Base-by-base conservation (phyloP, 2,797 vertebrate genomes). In the Leuciscus waleckii region DNA sequence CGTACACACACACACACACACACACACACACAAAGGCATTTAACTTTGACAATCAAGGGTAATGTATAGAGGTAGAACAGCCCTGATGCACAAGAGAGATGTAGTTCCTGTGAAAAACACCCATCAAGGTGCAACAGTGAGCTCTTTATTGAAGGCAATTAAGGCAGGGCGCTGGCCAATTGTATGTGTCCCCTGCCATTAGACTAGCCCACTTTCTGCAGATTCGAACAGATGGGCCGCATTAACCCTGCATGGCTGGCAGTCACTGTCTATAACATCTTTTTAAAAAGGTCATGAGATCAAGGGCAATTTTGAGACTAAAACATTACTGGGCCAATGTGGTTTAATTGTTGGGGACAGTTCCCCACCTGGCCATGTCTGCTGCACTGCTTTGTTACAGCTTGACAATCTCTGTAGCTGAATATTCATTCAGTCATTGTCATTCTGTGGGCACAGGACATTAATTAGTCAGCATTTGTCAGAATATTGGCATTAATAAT, bases 101-200 rank as follows among this genome's bases (percentile, higher is more conserved):
- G 43, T 37, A 7, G 51, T 56, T 43, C 7, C 58, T 32, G 76
- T 85, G 61, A 43, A 71, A 81, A 35, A 32, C 77, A 77, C n/a
- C 61, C 65, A 85, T 87, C 79, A 80, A 83, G 80, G 87, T 82
- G 71, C 67, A 83, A 71, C 89, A 54, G 26, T 58, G 49, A 87
- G 85, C 85, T 85, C 85, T 88, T 88, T 87, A 90, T 89, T 68
- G 54, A 80, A 87, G 87, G 56, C 87, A 89, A 90, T 90, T 90
- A 90, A 84, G 82, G 32, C 79, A 79, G 79, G 79, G 82, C 85
- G 71, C 35, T 67, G 82, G 88, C 86, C 83, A 86, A 89, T 84
- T 81, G 84, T 85, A 83, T 68, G 81, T 74, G 84, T 82, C 86
- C 87, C 85, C 70, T 43, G 83, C 85, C 81, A 89, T 89, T 89